phyloP scores from a whole-genome alignment of 2,797 vertebrate species.

The Fundulus diaphanus region DNA sequence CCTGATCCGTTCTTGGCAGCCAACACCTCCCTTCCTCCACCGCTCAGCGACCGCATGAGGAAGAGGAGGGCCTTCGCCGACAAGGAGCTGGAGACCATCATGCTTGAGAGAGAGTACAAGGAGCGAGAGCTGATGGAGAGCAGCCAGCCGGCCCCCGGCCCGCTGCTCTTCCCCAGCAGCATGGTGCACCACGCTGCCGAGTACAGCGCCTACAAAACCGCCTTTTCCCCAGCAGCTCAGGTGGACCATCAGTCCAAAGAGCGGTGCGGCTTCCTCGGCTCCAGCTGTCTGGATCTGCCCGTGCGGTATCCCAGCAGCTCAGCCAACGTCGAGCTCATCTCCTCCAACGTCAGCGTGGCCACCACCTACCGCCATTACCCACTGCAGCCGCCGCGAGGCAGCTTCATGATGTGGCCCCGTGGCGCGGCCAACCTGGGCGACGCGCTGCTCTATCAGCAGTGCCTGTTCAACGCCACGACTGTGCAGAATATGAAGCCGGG shows the following conservation, averaged over 20 bases:
- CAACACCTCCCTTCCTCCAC: conserved; percentile 86
- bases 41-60: conserved; percentile 97
- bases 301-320: conserved; percentile 86
- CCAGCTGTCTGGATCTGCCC: conserved; percentile 89
- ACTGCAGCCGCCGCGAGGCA: conserved; percentile 73
- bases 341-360: conserved; percentile 96
- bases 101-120: conserved; percentile 98
- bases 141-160: conserved; percentile 82
- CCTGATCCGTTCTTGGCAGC: conserved; percentile 87
- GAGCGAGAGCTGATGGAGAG: conserved; percentile 94
- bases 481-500: conserved; percentile 91
- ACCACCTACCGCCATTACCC: conserved; percentile 96
- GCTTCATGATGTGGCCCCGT: conserved; percentile 94
- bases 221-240: conserved; percentile 76
- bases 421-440: conserved; percentile 86
- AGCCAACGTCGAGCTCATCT: conserved; percentile 93
- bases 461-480: conserved; percentile 89
- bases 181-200: conserved; percentile 88
- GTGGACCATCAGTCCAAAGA: conserved; percentile 86
- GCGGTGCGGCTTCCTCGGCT: conserved; percentile 85
- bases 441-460: conserved; percentile 94
- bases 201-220: conserved; percentile 89
- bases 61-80: conserved; percentile 97
- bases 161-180: conserved; percentile 86
- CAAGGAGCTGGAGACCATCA: conserved; percentile 97